Percentiles rank a stretch among this genome's conserved stretches.
Evolutionary conservation across 2,797 vertebrate genomes (phyloP).

Genomic region (Myotis vivesi): DNA sequence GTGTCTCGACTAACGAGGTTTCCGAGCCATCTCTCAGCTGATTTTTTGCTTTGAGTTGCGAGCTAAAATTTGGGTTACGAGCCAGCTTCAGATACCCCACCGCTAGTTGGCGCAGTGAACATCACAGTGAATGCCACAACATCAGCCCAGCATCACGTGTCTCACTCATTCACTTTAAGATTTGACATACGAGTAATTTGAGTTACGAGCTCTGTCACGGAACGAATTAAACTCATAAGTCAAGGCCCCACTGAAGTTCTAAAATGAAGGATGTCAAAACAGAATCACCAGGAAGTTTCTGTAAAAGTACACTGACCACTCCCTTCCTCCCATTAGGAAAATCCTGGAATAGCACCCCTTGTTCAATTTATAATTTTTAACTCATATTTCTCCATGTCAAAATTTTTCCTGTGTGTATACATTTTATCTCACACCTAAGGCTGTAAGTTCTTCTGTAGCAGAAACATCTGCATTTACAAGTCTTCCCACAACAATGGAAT

Average conservation of each 20-base stretch:
- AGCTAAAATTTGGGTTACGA: too few relatives aligned
- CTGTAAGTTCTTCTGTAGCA: not conserved
- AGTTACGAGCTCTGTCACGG: too few relatives aligned
- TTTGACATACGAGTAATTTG: too few relatives aligned
- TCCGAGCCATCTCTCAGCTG: too few relatives aligned
- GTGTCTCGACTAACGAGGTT: too few relatives aligned
- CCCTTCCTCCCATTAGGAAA: not conserved
- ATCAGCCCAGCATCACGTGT: too few relatives aligned
- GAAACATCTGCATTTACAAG: not conserved
- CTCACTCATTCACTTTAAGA: too few relatives aligned
- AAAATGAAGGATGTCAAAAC: not conserved
- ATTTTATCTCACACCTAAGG: not conserved
- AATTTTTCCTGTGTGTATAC: not conserved
- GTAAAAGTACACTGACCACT: not conserved
- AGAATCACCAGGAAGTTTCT: not conserved
- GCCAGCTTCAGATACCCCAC: too few relatives aligned
- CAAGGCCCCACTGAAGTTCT: not conserved
- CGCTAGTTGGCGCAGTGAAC: too few relatives aligned
- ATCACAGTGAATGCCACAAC: too few relatives aligned
- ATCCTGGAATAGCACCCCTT: not conserved
- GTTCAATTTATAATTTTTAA: not conserved
- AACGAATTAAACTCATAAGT: too few relatives aligned
- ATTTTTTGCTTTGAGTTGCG: too few relatives aligned
- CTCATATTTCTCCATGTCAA: not conserved
- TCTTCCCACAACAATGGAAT: not conserved